Percentiles rank a stretch among this genome's conserved stretches.
Conservation (phyloP, 2,888 invertebrate species). For the Apamea monoglypha region DNA sequence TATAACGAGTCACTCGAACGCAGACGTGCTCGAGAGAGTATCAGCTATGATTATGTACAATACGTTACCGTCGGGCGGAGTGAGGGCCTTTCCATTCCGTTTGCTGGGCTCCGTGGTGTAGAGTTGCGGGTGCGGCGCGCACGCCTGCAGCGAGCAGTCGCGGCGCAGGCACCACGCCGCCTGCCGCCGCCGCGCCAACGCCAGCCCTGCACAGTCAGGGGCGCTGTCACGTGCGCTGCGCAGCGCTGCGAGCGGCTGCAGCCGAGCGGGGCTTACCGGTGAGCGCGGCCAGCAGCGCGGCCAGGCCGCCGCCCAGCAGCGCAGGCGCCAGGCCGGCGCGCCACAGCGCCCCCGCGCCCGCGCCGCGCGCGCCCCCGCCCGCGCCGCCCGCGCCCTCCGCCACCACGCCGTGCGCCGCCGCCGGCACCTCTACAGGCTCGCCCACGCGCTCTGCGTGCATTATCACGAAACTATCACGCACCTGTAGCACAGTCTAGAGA, state of each 20-base stretch:
- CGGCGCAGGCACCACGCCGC: conserved; percentile 54
- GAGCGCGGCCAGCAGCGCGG: conserved; percentile 70
- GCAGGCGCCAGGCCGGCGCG: conserved; percentile 70
- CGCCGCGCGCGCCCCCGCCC: conserved; percentile 63
- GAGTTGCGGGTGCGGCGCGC: conserved; percentile 71
- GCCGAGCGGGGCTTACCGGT: conserved; percentile 48
- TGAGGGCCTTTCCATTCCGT: conserved; percentile 75
- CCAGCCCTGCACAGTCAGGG: conserved; percentile 27
- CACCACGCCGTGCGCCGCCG: conserved; percentile 66
- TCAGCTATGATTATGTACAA: not conserved
- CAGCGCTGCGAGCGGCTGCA: not conserved
- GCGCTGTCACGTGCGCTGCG: no score
- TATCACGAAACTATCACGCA: not conserved
- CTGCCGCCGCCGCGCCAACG: conserved; percentile 47
- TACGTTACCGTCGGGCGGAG: conserved; percentile 74
- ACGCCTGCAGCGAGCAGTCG: conserved; percentile 56
- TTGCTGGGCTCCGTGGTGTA: conserved; percentile 78
- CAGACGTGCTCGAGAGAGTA: not conserved
- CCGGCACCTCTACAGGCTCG: conserved; percentile 74
- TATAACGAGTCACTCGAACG: not conserved
- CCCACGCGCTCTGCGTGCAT: conserved; percentile 76
- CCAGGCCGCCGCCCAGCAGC: conserved; percentile 72
- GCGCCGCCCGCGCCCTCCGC: conserved; percentile 60
- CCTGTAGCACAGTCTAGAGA: not conserved
- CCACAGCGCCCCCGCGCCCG: conserved; percentile 61